A percentile compares a stretch with the other conserved stretches of the same genome.
Conservation (phyloP, 2,888 invertebrate genomes). For the Parapristionchus giblindavisi region DNA sequence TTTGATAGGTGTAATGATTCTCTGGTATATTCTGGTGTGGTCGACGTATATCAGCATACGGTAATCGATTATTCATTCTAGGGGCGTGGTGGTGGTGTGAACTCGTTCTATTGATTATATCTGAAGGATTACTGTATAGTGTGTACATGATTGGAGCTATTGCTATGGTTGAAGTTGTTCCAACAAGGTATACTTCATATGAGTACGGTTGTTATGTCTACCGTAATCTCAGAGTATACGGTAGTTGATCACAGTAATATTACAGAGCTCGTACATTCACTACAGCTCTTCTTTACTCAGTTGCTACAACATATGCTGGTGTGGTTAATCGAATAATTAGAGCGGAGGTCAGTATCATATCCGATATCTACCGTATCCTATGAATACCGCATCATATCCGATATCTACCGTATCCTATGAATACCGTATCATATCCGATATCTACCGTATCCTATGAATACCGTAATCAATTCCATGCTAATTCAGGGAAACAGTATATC, state of each 20-base stretch:
- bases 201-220: background rate
- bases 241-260: background rate
- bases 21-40: constrained; percentile 13
- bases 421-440: too few relatives aligned
- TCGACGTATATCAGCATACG: too few relatives aligned
- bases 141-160: constrained; percentile 21
- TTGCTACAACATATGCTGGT: background rate
- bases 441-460: too few relatives aligned
- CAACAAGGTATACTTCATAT: background rate
- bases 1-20: constrained; percentile 3
- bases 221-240: background rate
- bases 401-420: too few relatives aligned
- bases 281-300: constrained; percentile 10
- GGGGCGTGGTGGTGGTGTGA: constrained; percentile 16
- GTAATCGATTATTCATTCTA: too few relatives aligned
- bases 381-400: too few relatives aligned
- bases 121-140: background rate
- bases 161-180: constrained; percentile 13
- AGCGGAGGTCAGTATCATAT: background rate
- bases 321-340: background rate
- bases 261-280: constrained; percentile 16
- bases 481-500: too few relatives aligned
- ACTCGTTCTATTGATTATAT: background rate
- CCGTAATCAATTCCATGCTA: too few relatives aligned
- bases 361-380: background rate